Evolutionary conservation across 2,797 vertebrate genomes (phyloP).

Genomic region (Phrynocephalus guinanensis): DNA sequence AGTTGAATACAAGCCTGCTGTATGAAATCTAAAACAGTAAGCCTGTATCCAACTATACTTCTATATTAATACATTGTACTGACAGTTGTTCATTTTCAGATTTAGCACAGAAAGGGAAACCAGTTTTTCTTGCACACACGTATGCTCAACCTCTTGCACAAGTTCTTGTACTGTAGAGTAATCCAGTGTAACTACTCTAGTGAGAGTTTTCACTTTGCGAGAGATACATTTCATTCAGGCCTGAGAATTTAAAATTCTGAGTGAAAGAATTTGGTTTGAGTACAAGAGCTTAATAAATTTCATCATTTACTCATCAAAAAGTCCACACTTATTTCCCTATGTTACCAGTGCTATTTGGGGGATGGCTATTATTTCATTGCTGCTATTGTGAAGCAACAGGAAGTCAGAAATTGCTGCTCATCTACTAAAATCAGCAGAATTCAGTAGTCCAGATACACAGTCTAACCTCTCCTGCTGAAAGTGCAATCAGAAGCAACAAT

Average conservation of each 20-base stretch:
- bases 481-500: background rate
- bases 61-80: no score
- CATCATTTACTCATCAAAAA: background rate
- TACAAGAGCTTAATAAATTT: background rate
- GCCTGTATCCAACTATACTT: no score
- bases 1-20: no score
- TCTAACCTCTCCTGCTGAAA: background rate
- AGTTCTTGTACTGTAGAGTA: no score
- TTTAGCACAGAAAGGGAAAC: no score
- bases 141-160: no score
- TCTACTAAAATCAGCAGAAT: background rate
- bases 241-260: background rate
- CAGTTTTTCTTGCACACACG: no score
- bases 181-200: no score
- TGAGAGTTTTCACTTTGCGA: no score
- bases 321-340: background rate
- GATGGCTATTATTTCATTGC: background rate
- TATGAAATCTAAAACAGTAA: no score
- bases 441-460: background rate
- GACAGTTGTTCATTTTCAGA: no score
- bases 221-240: no score
- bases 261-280: background rate
- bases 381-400: background rate
- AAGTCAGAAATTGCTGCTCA: background rate
- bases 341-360: background rate